A percentile compares a stretch with the other conserved stretches of the same genome.
Conservation (phyloP, 1,140 invertebrate species). For the Diorhabda sublineata region DNA sequence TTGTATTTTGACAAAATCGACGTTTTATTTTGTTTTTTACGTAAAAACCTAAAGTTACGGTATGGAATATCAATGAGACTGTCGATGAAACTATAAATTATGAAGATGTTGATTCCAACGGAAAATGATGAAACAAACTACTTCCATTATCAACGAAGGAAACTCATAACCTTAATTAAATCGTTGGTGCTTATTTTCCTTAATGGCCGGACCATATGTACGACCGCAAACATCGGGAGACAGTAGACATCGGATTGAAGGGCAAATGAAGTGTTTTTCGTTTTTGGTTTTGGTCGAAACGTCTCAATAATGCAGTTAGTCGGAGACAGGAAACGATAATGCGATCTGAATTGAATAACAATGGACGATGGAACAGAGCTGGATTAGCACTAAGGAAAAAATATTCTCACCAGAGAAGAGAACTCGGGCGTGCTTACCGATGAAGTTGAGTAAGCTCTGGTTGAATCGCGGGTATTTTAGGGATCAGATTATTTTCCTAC, state of each 20-base stretch:
- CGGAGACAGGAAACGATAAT: constrained; percentile 25
- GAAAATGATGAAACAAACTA: too few relatives aligned
- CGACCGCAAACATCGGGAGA: not conserved
- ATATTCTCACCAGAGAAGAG: too few relatives aligned
- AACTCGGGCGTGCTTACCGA: too few relatives aligned
- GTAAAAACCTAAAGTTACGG: too few relatives aligned
- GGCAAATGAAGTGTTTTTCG: constrained; percentile 13
- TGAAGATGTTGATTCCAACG: too few relatives aligned
- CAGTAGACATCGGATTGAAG: not conserved
- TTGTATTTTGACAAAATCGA: too few relatives aligned
- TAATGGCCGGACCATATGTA: not conserved
- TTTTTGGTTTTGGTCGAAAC: constrained; percentile 12
- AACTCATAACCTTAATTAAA: not conserved
- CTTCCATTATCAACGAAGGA: not conserved
- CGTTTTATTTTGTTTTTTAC: too few relatives aligned
- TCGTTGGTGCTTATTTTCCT: not conserved
- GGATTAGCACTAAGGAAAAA: not conserved
- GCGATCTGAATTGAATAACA: constrained; percentile 33
- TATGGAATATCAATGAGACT: too few relatives aligned
- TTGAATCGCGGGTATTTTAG: too few relatives aligned
- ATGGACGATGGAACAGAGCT: constrained; percentile 20
- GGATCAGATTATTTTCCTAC: too few relatives aligned
- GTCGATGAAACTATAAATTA: too few relatives aligned
- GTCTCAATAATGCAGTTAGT: constrained; percentile 19
- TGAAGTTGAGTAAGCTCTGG: too few relatives aligned